Conservation (phyloP, 1,140 invertebrate genomes). For the Limonius californicus region DNA sequence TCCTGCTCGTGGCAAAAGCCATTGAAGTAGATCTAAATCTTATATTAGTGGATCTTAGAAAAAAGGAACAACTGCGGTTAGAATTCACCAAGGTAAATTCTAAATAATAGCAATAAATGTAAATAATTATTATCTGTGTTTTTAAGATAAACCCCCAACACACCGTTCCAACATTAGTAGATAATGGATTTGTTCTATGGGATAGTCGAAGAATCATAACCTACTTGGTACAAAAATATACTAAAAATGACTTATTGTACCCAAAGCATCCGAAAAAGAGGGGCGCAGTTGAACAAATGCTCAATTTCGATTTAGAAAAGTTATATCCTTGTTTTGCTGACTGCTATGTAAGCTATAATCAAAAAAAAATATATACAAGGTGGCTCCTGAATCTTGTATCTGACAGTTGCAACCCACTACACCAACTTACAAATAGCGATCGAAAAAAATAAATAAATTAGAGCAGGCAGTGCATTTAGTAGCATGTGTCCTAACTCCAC, state of each 20-base stretch:
- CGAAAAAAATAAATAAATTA: no score
- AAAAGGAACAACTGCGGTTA: slow-evolving; percentile 60
- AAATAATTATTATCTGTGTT: no score
- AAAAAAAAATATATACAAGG: no score
- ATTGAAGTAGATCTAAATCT: slow-evolving; percentile 60
- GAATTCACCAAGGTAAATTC: slow-evolving; percentile 57
- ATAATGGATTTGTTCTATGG: slow-evolving; percentile 62
- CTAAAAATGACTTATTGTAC: slow-evolving; percentile 66
- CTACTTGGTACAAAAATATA: slow-evolving; percentile 71
- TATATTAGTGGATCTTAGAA: slow-evolving; percentile 55
- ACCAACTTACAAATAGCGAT: no score
- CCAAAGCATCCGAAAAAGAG: slow-evolving; percentile 68
- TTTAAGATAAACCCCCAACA: slow-evolving; percentile 65
- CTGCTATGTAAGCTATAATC: no score
- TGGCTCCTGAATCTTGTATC: no score
- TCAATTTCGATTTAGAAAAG: slow-evolving; percentile 61
- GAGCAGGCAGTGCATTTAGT: no score
- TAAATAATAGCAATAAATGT: background rate
- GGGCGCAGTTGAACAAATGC: slow-evolving; percentile 65
- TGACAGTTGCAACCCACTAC: no score
- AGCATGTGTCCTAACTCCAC: no score
- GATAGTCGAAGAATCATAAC: slow-evolving; percentile 69
- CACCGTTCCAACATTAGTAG: slow-evolving; percentile 64
- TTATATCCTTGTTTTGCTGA: no score
- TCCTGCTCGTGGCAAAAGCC: slow-evolving; percentile 57